Conservation (phyloP, 2,888 invertebrate species). For the Pardosa pseudoannulata region DNA sequence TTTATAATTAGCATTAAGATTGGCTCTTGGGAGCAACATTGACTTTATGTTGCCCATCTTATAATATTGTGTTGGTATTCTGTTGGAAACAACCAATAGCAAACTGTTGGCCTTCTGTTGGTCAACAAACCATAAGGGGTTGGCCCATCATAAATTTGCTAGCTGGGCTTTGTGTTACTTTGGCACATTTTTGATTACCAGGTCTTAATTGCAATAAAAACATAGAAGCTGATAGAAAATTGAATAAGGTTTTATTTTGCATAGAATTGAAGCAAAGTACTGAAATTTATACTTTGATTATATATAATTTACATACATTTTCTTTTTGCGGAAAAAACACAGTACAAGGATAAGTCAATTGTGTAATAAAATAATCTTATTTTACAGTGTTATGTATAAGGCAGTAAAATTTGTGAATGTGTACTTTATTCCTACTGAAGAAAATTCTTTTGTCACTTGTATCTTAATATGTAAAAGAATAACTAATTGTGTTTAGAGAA, state of each 20-base stretch:
- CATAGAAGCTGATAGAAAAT: conserved; percentile 34
- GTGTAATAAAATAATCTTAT: no score
- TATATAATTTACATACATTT: conserved; percentile 69
- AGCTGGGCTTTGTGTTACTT: no score
- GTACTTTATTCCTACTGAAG: conserved; percentile 33
- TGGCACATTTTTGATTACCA: no score
- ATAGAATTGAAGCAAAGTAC: conserved; percentile 71
- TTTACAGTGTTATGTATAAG: conserved; percentile 49
- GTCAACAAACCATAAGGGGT: no score
- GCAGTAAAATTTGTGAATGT: conserved; percentile 43
- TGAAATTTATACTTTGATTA: conserved; percentile 72
- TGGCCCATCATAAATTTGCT: no score
- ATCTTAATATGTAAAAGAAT: neutral
- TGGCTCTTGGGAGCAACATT: no score
- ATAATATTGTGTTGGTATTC: no score
- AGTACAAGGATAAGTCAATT: conserved; percentile 55
- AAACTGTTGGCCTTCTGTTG: no score
- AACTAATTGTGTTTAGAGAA: no score
- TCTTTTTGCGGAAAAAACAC: conserved; percentile 55
- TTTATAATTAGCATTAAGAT: no score
- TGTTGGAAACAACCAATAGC: no score
- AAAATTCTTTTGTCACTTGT: conserved; percentile 44
- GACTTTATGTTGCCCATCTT: no score
- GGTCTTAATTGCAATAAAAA: neutral
- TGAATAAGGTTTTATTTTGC: conserved; percentile 71